Conservation (phyloP, 2,888 invertebrate species). For the Taphrorychus bicolor region DNA sequence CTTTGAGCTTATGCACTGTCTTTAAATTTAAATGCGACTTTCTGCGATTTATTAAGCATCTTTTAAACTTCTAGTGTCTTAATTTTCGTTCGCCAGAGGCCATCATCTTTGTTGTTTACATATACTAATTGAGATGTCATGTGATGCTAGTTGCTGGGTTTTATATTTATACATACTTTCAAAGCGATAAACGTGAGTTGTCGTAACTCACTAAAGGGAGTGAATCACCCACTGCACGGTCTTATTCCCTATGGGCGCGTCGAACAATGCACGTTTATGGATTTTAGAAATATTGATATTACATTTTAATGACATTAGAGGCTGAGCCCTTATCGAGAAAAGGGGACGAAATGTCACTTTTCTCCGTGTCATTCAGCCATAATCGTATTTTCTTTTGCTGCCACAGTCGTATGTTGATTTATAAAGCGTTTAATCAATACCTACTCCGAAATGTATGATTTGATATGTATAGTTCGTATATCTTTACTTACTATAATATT, state of each 20-base stretch:
- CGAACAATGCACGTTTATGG: conserved; percentile 45
- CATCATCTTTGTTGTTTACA: not conserved
- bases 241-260: conserved; percentile 25
- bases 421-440: too few species aligned
- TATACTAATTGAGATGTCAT: not conserved
- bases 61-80: conserved; percentile 40
- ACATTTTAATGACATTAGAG: conserved; percentile 41
- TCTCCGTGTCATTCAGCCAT: conserved; percentile 1
- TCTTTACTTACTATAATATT: too few species aligned
- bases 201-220: conserved; percentile 27
- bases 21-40: conserved; percentile 36
- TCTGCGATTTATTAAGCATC: conserved; percentile 40
- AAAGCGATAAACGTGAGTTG: conserved; percentile 8
- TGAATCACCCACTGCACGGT: conserved; percentile 32
- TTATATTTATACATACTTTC: not conserved
- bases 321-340: not conserved
- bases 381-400: not conserved
- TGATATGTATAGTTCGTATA: too few species aligned
- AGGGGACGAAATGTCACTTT: conserved; percentile 20
- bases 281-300: conserved; percentile 46
- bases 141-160: not conserved
- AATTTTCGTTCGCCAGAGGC: conserved; percentile 31
- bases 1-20: conserved; percentile 25
- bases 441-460: too few species aligned
- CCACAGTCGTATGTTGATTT: not conserved